These are phyloP conservation scores for Trematocara marginatum DNA, from an alignment of 2,113 vertebrate genomes.

Conservation along the genomic window DNA sequence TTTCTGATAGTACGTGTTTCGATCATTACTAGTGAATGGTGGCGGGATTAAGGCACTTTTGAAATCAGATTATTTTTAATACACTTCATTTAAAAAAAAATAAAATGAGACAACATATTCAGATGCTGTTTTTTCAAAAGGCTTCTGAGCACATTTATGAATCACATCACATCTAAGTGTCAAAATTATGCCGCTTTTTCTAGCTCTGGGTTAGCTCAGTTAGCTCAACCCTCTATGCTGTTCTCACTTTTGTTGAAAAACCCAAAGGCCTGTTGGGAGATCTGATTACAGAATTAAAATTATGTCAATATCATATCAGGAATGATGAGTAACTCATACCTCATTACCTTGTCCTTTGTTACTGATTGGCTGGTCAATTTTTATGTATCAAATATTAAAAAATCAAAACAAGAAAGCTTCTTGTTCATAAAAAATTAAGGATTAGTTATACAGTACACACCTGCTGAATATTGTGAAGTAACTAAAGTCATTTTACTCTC, in stretches of 20 bases:
- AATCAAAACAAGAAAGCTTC: not conserved
- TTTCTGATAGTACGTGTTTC: not conserved
- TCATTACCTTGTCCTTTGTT: not conserved
- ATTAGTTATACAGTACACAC: not conserved
- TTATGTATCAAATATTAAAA: not conserved
- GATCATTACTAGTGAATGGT: not conserved
- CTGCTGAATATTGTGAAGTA: not conserved
- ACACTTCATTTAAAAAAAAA: not conserved
- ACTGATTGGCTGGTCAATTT: not conserved
- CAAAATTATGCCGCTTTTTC: not conserved
- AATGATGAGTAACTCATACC: not conserved
- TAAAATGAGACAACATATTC: not conserved
- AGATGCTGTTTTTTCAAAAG: not conserved
- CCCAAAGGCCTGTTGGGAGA: not conserved
- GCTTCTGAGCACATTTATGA: not conserved
- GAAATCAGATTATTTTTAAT: not conserved
- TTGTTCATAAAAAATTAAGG: not conserved
- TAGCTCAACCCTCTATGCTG: not conserved
- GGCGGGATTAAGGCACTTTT: not conserved
- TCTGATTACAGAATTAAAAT: not conserved
- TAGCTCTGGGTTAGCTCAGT: not conserved
- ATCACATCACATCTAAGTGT: not conserved
- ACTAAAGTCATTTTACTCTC: not conserved
- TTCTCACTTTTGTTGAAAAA: not conserved
- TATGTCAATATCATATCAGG: not conserved